Percentiles rank a stretch among this genome's conserved stretches.
Evolutionary conservation across 1,140 invertebrate species (phyloP).

Genomic region (Colletes gigas): DNA sequence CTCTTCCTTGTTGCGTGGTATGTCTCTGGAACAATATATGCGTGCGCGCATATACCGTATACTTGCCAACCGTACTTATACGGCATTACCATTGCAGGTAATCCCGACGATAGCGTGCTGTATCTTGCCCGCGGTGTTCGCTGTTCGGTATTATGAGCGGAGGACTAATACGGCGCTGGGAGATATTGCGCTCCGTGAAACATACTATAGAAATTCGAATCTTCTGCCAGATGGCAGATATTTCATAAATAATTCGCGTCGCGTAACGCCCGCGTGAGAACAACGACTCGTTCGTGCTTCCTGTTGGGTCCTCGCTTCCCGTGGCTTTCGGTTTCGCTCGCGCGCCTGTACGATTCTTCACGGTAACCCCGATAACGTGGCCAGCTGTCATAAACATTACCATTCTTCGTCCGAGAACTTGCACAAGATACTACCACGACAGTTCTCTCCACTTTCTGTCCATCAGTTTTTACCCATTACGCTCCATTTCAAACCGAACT

Average conservation of each 20-base stretch:
- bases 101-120: constrained; percentile 51
- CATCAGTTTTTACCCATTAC: too few species aligned
- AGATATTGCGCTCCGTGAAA: constrained; percentile 38
- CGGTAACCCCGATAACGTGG: not conserved
- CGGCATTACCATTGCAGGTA: constrained; percentile 49
- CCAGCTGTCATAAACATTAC: not conserved
- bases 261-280: constrained; percentile 35
- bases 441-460: too few species aligned
- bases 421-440: too few species aligned
- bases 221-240: constrained; percentile 19
- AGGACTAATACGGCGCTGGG: constrained; percentile 55
- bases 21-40: constrained; percentile 22
- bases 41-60: constrained; percentile 5
- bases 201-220: constrained; percentile 24
- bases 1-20: constrained; percentile 53
- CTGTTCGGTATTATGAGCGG: constrained; percentile 46
- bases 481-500: too few species aligned
- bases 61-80: constrained; percentile 39
- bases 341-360: not conserved
- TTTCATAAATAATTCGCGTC: constrained; percentile 44
- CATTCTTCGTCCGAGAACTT: not conserved
- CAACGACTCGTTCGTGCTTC: not conserved
- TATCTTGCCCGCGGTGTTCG: constrained; percentile 42
- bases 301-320: not conserved
- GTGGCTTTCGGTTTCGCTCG: not conserved